These are phyloP conservation scores for Tinea trinotella DNA, from an alignment of 2,888 invertebrate genomes.

Conservation along the genomic window DNA sequence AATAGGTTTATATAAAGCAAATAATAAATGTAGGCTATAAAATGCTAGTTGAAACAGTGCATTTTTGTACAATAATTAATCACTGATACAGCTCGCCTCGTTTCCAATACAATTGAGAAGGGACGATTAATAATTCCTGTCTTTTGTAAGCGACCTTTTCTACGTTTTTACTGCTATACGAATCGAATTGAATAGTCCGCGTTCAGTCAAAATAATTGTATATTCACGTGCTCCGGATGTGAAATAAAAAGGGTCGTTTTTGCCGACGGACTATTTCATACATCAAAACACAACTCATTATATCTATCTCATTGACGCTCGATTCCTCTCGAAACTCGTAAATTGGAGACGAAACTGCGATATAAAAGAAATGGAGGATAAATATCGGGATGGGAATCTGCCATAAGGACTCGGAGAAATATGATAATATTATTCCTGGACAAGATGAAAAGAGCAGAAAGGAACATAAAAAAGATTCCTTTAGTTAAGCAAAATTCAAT, in stretches of 20 bases:
- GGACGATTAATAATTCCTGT: slow-evolving; percentile 17
- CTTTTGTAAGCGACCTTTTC: slow-evolving; percentile 14
- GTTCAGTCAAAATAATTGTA: slow-evolving; percentile 33
- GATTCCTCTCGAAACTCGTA: slow-evolving; percentile 41
- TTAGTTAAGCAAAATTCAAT: slow-evolving; percentile 34
- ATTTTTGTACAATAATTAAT: slow-evolving; percentile 10
- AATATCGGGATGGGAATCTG: slow-evolving; percentile 60
- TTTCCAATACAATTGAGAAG: slow-evolving; percentile 17
- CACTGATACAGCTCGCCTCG: slow-evolving; percentile 11
- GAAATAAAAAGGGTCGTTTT: slow-evolving; percentile 49
- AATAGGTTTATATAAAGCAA: too few relatives aligned
- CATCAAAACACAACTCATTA: slow-evolving; percentile 52
- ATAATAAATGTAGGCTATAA: too few relatives aligned
- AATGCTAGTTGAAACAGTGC: slow-evolving; percentile 2
- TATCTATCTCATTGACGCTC: slow-evolving; percentile 25
- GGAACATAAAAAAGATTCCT: slow-evolving; percentile 14
- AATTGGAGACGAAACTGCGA: slow-evolving; percentile 58
- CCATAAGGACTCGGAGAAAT: slow-evolving; percentile 39
- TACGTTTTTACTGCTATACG: slow-evolving; percentile 15
- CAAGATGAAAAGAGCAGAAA: slow-evolving; percentile 30
- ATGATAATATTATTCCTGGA: slow-evolving; percentile 43
- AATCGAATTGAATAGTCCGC: slow-evolving; percentile 13
- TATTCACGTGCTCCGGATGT: slow-evolving; percentile 64
- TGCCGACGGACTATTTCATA: slow-evolving; percentile 46
- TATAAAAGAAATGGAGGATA: slow-evolving; percentile 58